Evolutionary conservation across 2,888 invertebrate genomes (phyloP).

Genomic region (Rhimphoctona megacephalus): DNA sequence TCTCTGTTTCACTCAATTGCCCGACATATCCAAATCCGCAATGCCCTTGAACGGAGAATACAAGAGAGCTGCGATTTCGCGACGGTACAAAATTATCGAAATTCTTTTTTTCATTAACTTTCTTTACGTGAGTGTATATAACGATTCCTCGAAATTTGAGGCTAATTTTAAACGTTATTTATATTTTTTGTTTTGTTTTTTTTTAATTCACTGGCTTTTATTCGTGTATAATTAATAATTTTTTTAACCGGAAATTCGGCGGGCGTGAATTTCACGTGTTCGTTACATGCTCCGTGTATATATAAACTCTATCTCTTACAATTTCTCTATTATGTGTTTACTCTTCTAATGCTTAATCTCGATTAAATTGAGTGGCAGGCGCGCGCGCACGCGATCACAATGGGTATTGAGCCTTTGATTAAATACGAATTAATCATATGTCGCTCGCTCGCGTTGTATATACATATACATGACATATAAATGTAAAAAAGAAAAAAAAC

Average conservation of each 20-base stretch:
- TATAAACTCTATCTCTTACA: constrained; percentile 12
- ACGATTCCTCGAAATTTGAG: background rate
- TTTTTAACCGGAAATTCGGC: constrained; percentile 13
- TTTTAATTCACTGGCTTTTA: constrained; percentile 18
- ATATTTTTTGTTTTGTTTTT: too few species aligned
- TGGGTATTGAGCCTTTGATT: constrained; percentile 43
- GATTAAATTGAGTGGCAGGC: constrained; percentile 46
- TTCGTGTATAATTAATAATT: background rate
- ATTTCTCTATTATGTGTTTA: constrained; percentile 4
- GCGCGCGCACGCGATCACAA: constrained; percentile 5
- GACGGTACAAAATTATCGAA: constrained; percentile 15
- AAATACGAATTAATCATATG: constrained; percentile 49
- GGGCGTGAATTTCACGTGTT: constrained; percentile 22
- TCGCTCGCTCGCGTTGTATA: background rate
- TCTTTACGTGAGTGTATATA: background rate
- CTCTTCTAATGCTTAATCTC: constrained; percentile 26
- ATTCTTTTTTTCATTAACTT: background rate
- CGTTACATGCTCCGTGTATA: background rate
- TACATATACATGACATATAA: background rate
- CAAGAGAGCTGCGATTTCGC: background rate
- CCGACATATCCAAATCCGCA: constrained; percentile 39
- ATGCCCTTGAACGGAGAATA: constrained; percentile 29
- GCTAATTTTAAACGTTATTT: background rate
- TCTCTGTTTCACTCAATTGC: constrained; percentile 9
- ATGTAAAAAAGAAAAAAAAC: constrained; percentile 1